Conservation (phyloP, 2,113 vertebrate species). For the Saguinus midas region DNA sequence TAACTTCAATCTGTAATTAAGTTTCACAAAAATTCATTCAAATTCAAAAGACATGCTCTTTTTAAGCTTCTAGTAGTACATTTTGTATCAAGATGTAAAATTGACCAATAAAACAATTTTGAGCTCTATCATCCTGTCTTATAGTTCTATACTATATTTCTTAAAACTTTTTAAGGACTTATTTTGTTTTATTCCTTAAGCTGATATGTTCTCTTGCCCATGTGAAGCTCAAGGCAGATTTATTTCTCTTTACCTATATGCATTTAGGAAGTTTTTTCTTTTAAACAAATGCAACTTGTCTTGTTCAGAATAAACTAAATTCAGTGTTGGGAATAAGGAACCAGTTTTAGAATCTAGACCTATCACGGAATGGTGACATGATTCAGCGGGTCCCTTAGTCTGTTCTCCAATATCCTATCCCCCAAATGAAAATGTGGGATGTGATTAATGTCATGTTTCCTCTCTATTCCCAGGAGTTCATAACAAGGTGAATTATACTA, state of each 20-base stretch:
- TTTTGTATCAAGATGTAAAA: neutral
- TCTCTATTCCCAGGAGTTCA: neutral
- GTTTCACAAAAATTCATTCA: neutral
- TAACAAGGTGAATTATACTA: neutral
- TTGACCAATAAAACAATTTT: neutral
- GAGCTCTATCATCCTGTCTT: neutral
- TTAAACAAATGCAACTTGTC: neutral
- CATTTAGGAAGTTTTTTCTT: neutral
- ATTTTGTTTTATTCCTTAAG: neutral
- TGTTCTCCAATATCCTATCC: neutral
- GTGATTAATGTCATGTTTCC: neutral
- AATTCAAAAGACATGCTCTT: neutral
- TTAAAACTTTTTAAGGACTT: neutral
- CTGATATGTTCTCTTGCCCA: neutral
- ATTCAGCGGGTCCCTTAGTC: neutral
- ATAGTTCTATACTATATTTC: neutral
- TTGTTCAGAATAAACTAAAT: neutral
- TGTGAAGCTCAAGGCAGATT: neutral
- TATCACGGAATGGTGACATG: neutral
- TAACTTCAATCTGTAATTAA: slow-evolving; percentile 31
- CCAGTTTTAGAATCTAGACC: neutral
- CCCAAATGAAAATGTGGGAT: neutral
- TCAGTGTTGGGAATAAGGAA: neutral
- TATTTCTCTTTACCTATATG: neutral
- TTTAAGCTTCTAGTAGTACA: neutral